Conservation (phyloP, 2,888 invertebrate genomes). For the Drosophila lutescens region DNA sequence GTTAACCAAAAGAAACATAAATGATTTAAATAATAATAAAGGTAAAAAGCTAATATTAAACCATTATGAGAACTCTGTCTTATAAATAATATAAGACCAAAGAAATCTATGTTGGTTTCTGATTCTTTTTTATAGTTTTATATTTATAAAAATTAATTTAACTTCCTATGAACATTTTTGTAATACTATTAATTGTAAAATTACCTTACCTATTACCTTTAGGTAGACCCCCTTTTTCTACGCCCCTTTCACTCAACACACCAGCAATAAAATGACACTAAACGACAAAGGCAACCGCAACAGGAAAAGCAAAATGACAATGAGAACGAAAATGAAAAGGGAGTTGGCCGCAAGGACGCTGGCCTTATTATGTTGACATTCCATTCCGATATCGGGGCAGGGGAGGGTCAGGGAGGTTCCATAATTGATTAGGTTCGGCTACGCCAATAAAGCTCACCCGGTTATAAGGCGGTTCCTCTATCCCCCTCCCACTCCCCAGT, state of each 20-base stretch:
- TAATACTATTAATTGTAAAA: too few relatives aligned
- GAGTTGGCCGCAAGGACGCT: constrained; percentile 19
- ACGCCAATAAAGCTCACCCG: constrained; percentile 54
- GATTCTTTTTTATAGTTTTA: too few relatives aligned
- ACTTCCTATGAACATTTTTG: too few relatives aligned
- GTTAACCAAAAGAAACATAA: too few relatives aligned
- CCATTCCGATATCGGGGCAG: constrained; percentile 44
- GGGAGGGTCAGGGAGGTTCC: constrained; percentile 48
- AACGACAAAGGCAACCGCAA: constrained; percentile 39
- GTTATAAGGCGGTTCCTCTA: background rate
- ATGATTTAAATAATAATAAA: too few relatives aligned
- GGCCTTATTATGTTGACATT: constrained; percentile 77
- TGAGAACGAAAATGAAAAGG: constrained; percentile 2
- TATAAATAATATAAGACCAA: too few relatives aligned
- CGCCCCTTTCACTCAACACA: constrained; percentile 33
- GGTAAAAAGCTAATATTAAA: too few relatives aligned
- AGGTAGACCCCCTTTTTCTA: background rate
- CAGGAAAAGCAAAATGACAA: constrained; percentile 33
- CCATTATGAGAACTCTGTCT: too few relatives aligned
- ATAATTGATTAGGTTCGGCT: constrained; percentile 77
- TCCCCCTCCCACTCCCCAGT: constrained; percentile 8
- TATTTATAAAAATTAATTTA: too few relatives aligned
- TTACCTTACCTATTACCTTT: too few relatives aligned
- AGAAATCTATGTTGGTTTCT: too few relatives aligned
- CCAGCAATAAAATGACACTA: constrained; percentile 55